These are phyloP conservation scores for Trissolcus brochymenae DNA, from an alignment of 2,888 invertebrate genomes.

Conservation along the genomic window DNA sequence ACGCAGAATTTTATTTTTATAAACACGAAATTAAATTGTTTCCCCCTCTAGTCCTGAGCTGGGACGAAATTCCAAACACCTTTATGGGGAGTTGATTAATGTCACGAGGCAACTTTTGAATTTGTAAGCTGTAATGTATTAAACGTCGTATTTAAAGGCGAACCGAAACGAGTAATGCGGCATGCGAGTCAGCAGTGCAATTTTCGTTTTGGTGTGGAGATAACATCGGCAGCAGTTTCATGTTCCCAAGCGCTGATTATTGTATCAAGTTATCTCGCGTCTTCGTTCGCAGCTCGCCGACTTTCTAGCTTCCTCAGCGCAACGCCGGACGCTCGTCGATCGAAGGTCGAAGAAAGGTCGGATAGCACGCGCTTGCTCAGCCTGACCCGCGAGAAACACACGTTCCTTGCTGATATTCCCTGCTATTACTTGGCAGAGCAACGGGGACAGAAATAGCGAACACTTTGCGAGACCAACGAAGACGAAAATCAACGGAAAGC, in stretches of 20 bases:
- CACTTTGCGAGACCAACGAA: not conserved
- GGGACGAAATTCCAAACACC: too few species aligned
- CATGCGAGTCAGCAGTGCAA: constrained; percentile 23
- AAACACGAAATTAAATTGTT: too few species aligned
- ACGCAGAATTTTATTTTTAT: too few species aligned
- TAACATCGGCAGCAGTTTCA: constrained; percentile 45
- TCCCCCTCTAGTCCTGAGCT: too few species aligned
- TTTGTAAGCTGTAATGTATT: constrained; percentile 16
- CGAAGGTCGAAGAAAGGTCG: constrained; percentile 56
- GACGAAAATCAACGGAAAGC: not conserved
- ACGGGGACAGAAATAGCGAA: not conserved
- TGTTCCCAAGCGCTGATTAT: constrained; percentile 51
- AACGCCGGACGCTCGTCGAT: constrained; percentile 37
- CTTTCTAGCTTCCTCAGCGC: constrained; percentile 45
- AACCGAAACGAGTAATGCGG: constrained; percentile 24
- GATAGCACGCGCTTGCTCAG: constrained; percentile 42
- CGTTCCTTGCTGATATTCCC: constrained; percentile 35
- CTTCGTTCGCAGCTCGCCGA: constrained; percentile 22
- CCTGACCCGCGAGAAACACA: constrained; percentile 47
- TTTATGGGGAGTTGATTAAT: too few species aligned
- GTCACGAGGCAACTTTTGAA: not conserved
- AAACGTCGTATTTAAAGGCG: constrained; percentile 13
- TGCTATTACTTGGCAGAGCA: constrained; percentile 1
- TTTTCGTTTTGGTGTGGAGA: constrained; percentile 36
- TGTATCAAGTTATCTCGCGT: constrained; percentile 55